Base-by-base conservation (phyloP, 2,888 invertebrate genomes). In the Agonopterix subpropinquella region DNA sequence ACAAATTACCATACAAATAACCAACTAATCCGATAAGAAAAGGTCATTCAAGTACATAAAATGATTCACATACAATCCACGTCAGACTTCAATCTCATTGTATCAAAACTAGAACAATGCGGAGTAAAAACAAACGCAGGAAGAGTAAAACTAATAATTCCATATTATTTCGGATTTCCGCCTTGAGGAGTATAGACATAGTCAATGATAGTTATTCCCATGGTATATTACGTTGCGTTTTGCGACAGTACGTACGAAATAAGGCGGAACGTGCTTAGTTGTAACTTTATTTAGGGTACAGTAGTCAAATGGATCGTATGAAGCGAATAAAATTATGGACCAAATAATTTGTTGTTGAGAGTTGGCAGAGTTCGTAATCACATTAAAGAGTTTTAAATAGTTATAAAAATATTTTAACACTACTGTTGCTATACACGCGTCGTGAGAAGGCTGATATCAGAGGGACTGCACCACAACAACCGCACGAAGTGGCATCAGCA, bases 71-170 rank as follows among this genome's bases (percentile, higher is more conserved):
- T 46, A 45, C 43, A 53, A 28, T 28, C 5, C 36, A 50, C 36
- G 46, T 52, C 45, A 43, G 50, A 28, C 28, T 28, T 28, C 28
- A 28, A 28, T 28, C 53, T 43, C 54, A 49, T 51, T 53, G 55
- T 53, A 51, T 48, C 60, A 53, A 57, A 71, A 63, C 51, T 63
- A 57, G 58, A 79, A 80, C 77, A 77, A 80, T 80, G 58, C 67
- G 48, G 57, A 52, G 56, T 53, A 65, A 69, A 67, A 71, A 80
- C 77, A 79, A 79, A 74, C 57, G 54, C 65, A 70, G 82, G 79
- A 81, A 80, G 65, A 60, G 48, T 65, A 58, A 59, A 62, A 55
- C 59, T 62, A 66, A 66, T 67, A 68, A 59, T 59, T 58, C 55
- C 53, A 54, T 55, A 52, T 43, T 39, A 11, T 28, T 28, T n/a